Evolutionary conservation across 2,113 vertebrate genomes (phyloP).

Genomic region (Poecile atricapillus): DNA sequence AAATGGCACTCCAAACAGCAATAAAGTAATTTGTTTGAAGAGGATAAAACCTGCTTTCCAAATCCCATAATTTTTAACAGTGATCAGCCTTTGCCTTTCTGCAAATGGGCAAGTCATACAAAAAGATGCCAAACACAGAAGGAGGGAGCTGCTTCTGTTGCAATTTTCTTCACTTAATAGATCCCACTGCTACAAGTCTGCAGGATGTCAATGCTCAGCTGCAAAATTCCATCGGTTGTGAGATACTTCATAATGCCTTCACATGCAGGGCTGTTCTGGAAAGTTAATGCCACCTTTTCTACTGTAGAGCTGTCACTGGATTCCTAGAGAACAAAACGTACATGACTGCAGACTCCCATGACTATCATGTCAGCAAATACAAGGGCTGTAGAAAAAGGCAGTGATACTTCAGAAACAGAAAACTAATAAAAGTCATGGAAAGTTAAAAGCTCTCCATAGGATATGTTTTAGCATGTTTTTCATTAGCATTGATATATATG

Average conservation of each 20-base stretch:
- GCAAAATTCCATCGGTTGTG: background rate
- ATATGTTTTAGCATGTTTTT: background rate
- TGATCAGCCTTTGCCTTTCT: background rate
- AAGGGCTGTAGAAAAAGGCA: background rate
- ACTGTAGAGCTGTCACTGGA: background rate
- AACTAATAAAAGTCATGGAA: background rate
- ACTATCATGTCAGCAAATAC: background rate
- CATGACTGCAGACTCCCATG: background rate
- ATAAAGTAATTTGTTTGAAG: background rate
- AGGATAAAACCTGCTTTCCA: background rate
- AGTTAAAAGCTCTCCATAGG: background rate
- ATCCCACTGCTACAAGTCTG: background rate
- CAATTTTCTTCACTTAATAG: background rate
- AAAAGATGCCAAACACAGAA: background rate
- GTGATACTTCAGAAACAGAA: background rate
- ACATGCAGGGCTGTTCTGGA: background rate
- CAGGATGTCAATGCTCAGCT: background rate
- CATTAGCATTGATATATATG: background rate
- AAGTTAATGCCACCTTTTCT: background rate
- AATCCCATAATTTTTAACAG: background rate
- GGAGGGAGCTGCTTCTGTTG: background rate
- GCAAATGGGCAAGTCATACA: background rate
- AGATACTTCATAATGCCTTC: background rate
- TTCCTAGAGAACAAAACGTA: background rate
- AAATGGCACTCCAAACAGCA: background rate